phyloP scores from a whole-genome alignment of 1,140 invertebrate genomes.

The Zaprionus nigranus region DNA sequence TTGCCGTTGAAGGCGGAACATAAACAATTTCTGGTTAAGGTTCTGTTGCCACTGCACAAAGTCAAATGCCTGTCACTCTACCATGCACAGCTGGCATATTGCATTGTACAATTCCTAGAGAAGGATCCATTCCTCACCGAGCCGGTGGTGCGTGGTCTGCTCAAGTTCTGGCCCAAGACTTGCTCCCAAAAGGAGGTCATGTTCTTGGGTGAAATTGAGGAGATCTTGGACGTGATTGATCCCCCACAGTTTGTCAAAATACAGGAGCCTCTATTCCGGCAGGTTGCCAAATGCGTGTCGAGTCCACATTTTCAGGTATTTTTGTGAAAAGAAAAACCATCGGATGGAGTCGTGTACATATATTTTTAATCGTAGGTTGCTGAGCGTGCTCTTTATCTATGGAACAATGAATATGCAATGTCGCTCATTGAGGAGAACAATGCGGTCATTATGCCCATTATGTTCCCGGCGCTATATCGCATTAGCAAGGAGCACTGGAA shows the following conservation, averaged over 20 bases:
- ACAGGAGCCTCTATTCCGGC: slow-evolving; percentile 97
- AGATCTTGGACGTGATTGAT: slow-evolving; percentile 99
- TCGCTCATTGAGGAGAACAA: slow-evolving; percentile 97
- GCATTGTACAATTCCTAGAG: slow-evolving; percentile 99
- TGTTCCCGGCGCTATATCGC: slow-evolving; percentile 98
- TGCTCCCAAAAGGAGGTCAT: slow-evolving; percentile 99
- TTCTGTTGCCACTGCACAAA: slow-evolving; percentile 99
- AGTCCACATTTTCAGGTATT: slow-evolving; percentile 97
- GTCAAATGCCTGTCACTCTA: slow-evolving; percentile 96
- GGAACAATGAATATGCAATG: slow-evolving; percentile 99
- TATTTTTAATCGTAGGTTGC: slow-evolving; percentile 91
- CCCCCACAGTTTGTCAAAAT: slow-evolving; percentile 99
- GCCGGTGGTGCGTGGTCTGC: slow-evolving; percentile 96
- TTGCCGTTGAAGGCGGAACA: slow-evolving; percentile 98
- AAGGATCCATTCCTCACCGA: slow-evolving; percentile 99
- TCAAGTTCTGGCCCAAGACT: slow-evolving; percentile 99
- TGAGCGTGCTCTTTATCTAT: slow-evolving; percentile 97
- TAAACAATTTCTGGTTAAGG: slow-evolving; percentile 99
- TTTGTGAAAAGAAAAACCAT: too few relatives aligned
- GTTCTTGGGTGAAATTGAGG: slow-evolving; percentile 99
- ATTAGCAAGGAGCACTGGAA: slow-evolving; percentile 99
- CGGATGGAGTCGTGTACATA: neutral
- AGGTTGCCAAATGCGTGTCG: slow-evolving; percentile 98
- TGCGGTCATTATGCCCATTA: slow-evolving; percentile 95
- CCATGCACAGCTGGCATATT: slow-evolving; percentile 99